phyloP scores from a whole-genome alignment of 2,888 invertebrate genomes.

The Prostheceraeus crozeri region DNA sequence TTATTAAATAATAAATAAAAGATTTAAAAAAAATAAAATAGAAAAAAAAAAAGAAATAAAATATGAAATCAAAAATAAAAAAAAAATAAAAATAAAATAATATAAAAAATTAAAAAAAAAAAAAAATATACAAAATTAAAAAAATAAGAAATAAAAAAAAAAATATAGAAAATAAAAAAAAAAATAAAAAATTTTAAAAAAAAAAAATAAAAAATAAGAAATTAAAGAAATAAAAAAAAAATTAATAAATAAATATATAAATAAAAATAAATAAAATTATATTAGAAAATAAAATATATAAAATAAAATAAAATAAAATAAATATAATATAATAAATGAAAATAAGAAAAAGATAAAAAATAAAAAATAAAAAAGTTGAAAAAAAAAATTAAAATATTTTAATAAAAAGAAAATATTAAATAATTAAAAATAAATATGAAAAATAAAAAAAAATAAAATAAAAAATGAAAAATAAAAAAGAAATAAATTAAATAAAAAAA shows the following conservation, averaged over 20 bases:
- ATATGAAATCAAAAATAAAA: not conserved
- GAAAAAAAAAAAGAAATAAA: not conserved
- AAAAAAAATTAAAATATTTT: no score
- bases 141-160: not conserved
- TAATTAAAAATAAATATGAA: no score
- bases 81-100: not conserved
- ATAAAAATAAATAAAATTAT: not conserved
- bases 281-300: no score
- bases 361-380: not conserved
- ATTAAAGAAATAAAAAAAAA: not conserved
- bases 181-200: not conserved
- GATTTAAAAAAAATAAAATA: not conserved
- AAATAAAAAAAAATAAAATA: no score
- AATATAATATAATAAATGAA: not conserved
- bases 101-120: not conserved
- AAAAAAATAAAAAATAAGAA: not conserved
- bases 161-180: not conserved
- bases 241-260: not conserved
- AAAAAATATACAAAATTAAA: not conserved
- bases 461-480: no score
- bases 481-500: no score
- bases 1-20: not conserved
- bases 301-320: slow-evolving; percentile 8
- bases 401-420: no score
- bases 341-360: slow-evolving; percentile 1